Evolutionary conservation across 2,113 vertebrate species (phyloP).

Genomic region (Synchiropus splendidus): DNA sequence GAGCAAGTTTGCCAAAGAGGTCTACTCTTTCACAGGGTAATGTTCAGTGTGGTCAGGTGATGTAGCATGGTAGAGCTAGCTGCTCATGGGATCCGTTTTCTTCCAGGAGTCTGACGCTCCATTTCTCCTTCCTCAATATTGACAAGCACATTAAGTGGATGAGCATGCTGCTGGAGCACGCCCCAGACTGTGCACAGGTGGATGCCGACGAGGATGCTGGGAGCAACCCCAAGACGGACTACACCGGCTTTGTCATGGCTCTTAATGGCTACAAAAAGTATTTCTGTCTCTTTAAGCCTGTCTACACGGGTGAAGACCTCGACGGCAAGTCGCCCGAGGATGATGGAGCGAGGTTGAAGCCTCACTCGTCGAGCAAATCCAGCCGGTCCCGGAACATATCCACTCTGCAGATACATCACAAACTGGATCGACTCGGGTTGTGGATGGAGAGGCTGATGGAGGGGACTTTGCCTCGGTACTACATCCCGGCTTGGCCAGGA

Average conservation of each 20-base stretch:
- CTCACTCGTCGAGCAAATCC: slow-evolving; percentile 49
- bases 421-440: slow-evolving; percentile 83
- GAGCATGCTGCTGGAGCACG: slow-evolving; percentile 79
- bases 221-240: slow-evolving; percentile 74
- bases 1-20: slow-evolving; percentile 93
- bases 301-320: slow-evolving; percentile 74
- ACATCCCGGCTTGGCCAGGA: slow-evolving; percentile 85
- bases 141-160: slow-evolving; percentile 93
- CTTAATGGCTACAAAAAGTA: slow-evolving; percentile 96
- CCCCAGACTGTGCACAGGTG: slow-evolving; percentile 76
- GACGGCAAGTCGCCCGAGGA: slow-evolving; percentile 62
- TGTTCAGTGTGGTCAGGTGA: background rate
- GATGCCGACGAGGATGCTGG: slow-evolving; percentile 76
- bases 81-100: background rate
- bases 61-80: background rate
- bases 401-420: slow-evolving; percentile 80
- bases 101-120: slow-evolving; percentile 81
- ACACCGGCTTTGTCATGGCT: slow-evolving; percentile 87
- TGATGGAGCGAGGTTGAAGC: slow-evolving; percentile 40
- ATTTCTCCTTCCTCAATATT: slow-evolving; percentile 95
- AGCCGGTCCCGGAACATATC: slow-evolving; percentile 59
- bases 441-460: slow-evolving; percentile 97
- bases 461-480: slow-evolving; percentile 88
- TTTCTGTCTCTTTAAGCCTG: slow-evolving; percentile 91
- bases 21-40: slow-evolving; percentile 91